A percentile compares a stretch with the other conserved stretches of the same genome.
Conservation (phyloP, 2,888 invertebrate genomes). For the Rotaria socialis region DNA sequence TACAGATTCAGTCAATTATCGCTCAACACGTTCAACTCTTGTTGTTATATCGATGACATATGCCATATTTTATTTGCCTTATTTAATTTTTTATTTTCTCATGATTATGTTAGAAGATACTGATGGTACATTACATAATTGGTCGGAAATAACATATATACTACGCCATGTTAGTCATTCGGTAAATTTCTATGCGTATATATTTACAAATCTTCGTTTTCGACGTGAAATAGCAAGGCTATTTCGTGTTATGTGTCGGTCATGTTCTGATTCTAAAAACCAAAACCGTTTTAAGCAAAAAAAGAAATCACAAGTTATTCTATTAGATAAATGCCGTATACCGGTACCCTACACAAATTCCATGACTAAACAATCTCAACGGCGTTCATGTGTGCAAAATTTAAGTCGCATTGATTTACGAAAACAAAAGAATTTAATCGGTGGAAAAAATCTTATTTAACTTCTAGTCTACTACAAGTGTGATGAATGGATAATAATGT, state of each 20-base stretch:
- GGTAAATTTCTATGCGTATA: not conserved
- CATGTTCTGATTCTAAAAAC: not conserved
- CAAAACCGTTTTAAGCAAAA: not conserved
- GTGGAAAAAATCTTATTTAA: too few relatives aligned
- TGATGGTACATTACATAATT: not conserved
- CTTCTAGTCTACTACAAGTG: too few relatives aligned
- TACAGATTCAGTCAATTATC: not conserved
- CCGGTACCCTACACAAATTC: too few relatives aligned
- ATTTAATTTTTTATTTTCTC: not conserved
- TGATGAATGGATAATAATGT: too few relatives aligned
- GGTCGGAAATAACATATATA: not conserved
- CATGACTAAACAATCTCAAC: too few relatives aligned
- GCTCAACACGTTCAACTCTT: not conserved
- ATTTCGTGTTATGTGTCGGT: not conserved
- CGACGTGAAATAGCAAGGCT: not conserved
- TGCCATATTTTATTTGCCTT: not conserved
- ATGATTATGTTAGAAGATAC: not conserved
- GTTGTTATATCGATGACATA: slow-evolving; percentile 15
- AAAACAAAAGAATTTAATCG: too few relatives aligned
- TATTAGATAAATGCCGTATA: not conserved
- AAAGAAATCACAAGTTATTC: not conserved
- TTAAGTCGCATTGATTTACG: too few relatives aligned
- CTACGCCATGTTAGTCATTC: slow-evolving; percentile 8
- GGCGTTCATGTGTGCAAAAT: too few relatives aligned
- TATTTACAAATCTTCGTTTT: not conserved